Conservation (phyloP, 2,888 invertebrate genomes). For the Eulithis prunata region DNA sequence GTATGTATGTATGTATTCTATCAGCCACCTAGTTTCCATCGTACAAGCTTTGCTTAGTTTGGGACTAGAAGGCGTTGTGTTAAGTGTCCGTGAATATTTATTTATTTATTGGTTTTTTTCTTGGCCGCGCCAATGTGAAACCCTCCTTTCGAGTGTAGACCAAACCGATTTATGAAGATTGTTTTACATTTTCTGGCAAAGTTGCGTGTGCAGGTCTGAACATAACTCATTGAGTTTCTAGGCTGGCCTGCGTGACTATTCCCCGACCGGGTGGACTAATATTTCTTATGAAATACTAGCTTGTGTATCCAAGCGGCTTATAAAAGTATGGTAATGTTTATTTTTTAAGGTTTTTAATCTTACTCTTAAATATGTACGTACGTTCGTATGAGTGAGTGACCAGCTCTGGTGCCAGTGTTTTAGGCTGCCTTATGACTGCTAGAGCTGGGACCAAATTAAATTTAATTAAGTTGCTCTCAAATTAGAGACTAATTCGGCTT, state of each 20-base stretch:
- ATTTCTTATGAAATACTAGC: constrained; percentile 24
- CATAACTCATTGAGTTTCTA: constrained; percentile 29
- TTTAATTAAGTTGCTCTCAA: too few species aligned
- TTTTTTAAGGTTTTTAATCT: constrained; percentile 6
- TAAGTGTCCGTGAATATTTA: too few species aligned
- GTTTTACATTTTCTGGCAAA: constrained; percentile 57
- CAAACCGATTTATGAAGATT: constrained; percentile 71
- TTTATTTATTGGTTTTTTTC: background rate
- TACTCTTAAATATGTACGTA: too few species aligned
- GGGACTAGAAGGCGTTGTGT: too few species aligned
- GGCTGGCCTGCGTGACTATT: constrained; percentile 23
- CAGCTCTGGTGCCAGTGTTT: too few species aligned
- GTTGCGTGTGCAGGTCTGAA: constrained; percentile 38
- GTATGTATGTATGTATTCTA: too few species aligned
- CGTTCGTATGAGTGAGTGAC: too few species aligned
- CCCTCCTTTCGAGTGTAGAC: constrained; percentile 42
- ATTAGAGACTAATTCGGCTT: too few species aligned
- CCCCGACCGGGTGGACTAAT: constrained; percentile 23
- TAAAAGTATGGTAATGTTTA: constrained; percentile 5
- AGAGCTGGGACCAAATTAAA: too few species aligned
- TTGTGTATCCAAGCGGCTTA: constrained; percentile 12
- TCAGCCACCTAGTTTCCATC: too few species aligned
- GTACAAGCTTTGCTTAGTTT: too few species aligned
- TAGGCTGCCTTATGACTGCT: too few species aligned
- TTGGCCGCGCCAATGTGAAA: constrained; percentile 7